phyloP scores from a whole-genome alignment of 2,797 vertebrate genomes.

The Liparis tanakae region DNA sequence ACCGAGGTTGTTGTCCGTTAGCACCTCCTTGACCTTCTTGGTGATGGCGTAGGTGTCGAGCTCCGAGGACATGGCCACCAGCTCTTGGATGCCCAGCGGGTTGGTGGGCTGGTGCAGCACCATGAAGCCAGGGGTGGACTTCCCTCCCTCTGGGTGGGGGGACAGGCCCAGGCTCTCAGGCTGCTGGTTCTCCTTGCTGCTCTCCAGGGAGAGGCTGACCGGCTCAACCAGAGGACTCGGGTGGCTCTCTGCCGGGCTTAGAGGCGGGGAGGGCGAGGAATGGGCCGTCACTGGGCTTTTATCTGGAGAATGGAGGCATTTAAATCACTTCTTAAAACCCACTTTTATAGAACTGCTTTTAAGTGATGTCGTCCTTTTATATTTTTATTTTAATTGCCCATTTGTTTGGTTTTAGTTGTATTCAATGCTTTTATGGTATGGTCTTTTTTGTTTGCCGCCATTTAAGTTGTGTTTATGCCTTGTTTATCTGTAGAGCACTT shows the following conservation, averaged over 20 bases:
- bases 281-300: slow-evolving; percentile 87
- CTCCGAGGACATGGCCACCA: slow-evolving; percentile 95
- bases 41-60: slow-evolving; percentile 97
- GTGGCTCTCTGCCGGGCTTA: slow-evolving; percentile 87
- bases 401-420: no score
- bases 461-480: no score
- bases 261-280: slow-evolving; percentile 91
- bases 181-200: slow-evolving; percentile 98
- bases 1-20: slow-evolving; percentile 99
- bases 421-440: no score
- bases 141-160: slow-evolving; percentile 80
- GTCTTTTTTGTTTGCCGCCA: no score
- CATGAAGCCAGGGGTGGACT: slow-evolving; percentile 77
- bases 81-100: slow-evolving; percentile 93
- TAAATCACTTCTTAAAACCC: no score
- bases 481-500: no score
- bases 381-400: no score
- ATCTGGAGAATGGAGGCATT: slow-evolving; percentile 65
- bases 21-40: slow-evolving; percentile 98
- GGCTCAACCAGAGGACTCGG: slow-evolving; percentile 88
- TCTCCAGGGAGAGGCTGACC: slow-evolving; percentile 88
- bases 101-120: slow-evolving; percentile 81
- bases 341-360: no score
- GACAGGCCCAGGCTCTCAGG: slow-evolving; percentile 82
- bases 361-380: no score